These are phyloP conservation scores for Drosophila bocqueti DNA, from an alignment of 1,140 invertebrate species.

Conservation along the genomic window DNA sequence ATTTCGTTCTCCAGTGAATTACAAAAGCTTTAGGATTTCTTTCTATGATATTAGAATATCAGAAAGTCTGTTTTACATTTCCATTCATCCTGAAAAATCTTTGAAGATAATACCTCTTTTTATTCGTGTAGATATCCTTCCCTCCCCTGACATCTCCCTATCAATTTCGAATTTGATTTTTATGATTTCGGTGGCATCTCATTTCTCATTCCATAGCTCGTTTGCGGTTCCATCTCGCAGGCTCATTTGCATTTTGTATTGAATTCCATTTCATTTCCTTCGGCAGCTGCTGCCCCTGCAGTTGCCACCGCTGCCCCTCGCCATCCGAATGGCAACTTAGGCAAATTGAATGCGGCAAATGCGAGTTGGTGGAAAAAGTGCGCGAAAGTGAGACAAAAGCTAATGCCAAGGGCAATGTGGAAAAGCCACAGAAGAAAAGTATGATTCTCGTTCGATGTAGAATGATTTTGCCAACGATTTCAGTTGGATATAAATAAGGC, in stretches of 20 bases:
- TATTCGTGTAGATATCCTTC: slow-evolving; percentile 7
- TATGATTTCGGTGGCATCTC: slow-evolving; percentile 67
- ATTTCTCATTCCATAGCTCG: slow-evolving; percentile 24
- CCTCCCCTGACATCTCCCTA: slow-evolving; percentile 1
- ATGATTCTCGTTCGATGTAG: slow-evolving; percentile 20
- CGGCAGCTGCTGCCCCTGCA: slow-evolving; percentile 61
- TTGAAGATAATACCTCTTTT: slow-evolving; percentile 3
- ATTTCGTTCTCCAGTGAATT: neutral
- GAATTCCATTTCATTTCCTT: slow-evolving; percentile 67
- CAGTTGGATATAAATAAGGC: slow-evolving; percentile 26
- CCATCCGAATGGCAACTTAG: slow-evolving; percentile 70
- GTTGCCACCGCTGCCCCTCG: neutral
- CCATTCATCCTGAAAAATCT: neutral
- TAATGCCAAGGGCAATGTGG: slow-evolving; percentile 56
- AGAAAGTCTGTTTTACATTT: neutral
- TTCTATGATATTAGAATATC: neutral
- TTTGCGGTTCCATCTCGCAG: slow-evolving; percentile 43
- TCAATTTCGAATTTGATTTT: slow-evolving; percentile 72
- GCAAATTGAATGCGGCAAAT: slow-evolving; percentile 75
- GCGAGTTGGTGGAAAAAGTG: slow-evolving; percentile 28
- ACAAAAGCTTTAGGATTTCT: neutral
- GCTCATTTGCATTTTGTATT: slow-evolving; percentile 81
- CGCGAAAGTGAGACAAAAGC: slow-evolving; percentile 23
- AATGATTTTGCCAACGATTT: slow-evolving; percentile 34
- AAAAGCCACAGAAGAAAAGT: slow-evolving; percentile 11